These are phyloP conservation scores for Ostrea edulis DNA, from an alignment of 1,140 invertebrate species.

Conservation along the genomic window DNA sequence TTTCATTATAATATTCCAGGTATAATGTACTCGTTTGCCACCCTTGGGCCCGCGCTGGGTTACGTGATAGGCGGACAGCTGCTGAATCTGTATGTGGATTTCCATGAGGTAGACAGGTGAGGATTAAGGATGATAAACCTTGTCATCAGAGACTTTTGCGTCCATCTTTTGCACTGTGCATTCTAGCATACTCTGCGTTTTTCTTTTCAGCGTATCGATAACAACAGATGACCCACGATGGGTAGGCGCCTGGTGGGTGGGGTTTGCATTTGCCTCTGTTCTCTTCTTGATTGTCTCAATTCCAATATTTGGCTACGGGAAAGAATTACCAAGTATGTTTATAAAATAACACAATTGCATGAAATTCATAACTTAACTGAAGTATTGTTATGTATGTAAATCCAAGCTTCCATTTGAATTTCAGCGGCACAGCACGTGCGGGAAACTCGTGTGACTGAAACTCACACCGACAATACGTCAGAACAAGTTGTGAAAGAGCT, in stretches of 20 bases:
- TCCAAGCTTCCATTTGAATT: conserved; percentile 84
- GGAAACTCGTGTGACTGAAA: conserved; percentile 85
- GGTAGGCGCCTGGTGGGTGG: conserved; percentile 98
- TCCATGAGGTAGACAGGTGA: conserved; percentile 69
- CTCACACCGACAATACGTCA: conserved; percentile 79
- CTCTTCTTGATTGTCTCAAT: conserved; percentile 90
- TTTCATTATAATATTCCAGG: conserved; percentile 59
- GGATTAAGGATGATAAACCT: background rate
- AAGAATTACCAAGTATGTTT: conserved; percentile 81
- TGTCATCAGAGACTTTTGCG: background rate
- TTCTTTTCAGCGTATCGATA: conserved; percentile 85
- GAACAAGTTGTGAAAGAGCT: background rate
- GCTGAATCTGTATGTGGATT: conserved; percentile 94
- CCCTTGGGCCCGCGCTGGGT: conserved; percentile 94
- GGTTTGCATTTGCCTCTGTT: conserved; percentile 90
- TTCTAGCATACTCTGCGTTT: conserved; percentile 75
- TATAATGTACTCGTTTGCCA: conserved; percentile 91
- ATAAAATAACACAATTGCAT: background rate
- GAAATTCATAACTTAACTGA: background rate
- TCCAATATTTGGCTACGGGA: conserved; percentile 92
- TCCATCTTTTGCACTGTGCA: too few species aligned
- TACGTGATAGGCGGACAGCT: conserved; percentile 92
- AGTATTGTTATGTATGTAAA: conserved; percentile 83
- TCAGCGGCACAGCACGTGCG: conserved; percentile 66
- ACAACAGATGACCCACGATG: conserved; percentile 88